These are phyloP conservation scores for Pollachius pollachius DNA, from an alignment of 2,113 vertebrate genomes.

Conservation along the genomic window DNA sequence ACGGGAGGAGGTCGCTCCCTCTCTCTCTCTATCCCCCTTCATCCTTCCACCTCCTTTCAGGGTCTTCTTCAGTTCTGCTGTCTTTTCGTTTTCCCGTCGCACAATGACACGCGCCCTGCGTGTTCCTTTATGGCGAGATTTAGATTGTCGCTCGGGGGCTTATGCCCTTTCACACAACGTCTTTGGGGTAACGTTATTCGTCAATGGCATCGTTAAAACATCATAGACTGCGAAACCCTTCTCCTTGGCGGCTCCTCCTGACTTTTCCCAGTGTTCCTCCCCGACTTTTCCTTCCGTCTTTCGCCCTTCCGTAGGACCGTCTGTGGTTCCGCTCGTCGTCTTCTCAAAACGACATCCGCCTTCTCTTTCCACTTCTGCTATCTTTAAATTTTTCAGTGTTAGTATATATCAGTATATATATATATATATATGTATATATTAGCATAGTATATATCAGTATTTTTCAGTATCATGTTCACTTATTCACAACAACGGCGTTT, in stretches of 20 bases:
- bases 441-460: no score
- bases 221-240: background rate
- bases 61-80: constrained; percentile 66
- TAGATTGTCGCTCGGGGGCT: constrained; percentile 72
- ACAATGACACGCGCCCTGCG: constrained; percentile 55
- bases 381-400: no score
- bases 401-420: no score
- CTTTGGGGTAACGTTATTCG: constrained; percentile 40
- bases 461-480: no score
- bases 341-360: no score
- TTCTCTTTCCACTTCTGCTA: no score
- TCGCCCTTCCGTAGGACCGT: no score
- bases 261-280: constrained; percentile 35
- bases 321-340: no score
- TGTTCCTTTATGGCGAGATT: constrained; percentile 71
- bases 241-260: constrained; percentile 22
- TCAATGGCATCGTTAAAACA: background rate
- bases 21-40: background rate
- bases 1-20: constrained; percentile 30
- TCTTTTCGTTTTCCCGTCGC: constrained; percentile 67
- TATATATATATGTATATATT: no score
- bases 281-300: constrained; percentile 44
- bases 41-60: background rate
- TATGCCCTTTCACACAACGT: constrained; percentile 63
- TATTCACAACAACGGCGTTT: no score